Percentiles rank a stretch among this genome's conserved stretches.
phyloP scores from a whole-genome alignment of 2,888 invertebrate species.

The Archips crataeganus region DNA sequence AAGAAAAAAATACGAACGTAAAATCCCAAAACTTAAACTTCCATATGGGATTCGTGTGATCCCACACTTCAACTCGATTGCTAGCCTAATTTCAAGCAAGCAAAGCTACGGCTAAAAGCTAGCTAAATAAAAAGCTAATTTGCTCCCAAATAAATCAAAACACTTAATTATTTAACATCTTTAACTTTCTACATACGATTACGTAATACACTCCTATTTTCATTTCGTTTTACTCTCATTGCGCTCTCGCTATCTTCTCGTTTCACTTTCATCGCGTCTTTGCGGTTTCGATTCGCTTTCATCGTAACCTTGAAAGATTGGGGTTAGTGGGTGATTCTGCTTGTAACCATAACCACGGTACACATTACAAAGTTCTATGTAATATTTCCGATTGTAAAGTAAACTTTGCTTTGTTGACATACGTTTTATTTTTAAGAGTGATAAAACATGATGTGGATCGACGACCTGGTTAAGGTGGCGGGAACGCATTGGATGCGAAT shows the following conservation, averaged over 20 bases:
- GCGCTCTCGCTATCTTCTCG: conserved; percentile 43
- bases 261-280: conserved; percentile 29
- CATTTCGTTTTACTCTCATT: conserved; percentile 28
- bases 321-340: conserved; percentile 43
- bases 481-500: too few species aligned
- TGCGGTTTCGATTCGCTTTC: conserved; percentile 32
- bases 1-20: too few species aligned
- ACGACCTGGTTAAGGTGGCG: too few species aligned
- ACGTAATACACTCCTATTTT: conserved; percentile 19
- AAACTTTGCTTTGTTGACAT: not conserved
- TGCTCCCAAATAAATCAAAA: not conserved
- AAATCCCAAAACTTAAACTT: too few species aligned
- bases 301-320: conserved; percentile 42
- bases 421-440: not conserved
- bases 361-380: not conserved
- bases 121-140: not conserved
- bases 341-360: not conserved
- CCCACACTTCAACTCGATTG: too few species aligned
- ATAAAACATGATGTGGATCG: not conserved
- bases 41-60: too few species aligned
- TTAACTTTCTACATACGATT: conserved; percentile 24
- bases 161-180: not conserved
- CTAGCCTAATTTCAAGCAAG: too few species aligned
- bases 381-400: not conserved
- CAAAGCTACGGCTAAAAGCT: too few species aligned